Conservation (phyloP, 2,888 invertebrate genomes). For the Drosophila monieri region DNA sequence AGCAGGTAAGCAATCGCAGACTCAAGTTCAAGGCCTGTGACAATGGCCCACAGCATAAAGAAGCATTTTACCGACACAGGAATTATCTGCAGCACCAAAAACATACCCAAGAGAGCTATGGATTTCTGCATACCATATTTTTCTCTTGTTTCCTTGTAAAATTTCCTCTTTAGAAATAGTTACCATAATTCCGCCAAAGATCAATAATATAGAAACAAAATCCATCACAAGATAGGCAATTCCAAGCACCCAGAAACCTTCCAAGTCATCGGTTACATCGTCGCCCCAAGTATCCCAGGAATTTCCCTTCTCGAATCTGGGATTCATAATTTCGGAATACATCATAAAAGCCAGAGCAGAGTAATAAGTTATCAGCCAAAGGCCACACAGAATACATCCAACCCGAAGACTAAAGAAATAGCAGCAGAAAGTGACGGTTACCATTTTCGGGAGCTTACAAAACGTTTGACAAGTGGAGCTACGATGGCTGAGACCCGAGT, state of each 20-base stretch:
- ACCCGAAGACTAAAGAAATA: neutral
- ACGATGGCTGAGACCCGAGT: neutral
- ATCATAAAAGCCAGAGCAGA: neutral
- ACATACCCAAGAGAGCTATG: neutral
- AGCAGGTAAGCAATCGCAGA: constrained; percentile 9
- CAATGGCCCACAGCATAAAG: constrained; percentile 19
- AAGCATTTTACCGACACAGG: constrained; percentile 9
- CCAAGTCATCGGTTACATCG: neutral
- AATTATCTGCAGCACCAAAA: constrained; percentile 5
- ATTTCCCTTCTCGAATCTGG: too few species aligned
- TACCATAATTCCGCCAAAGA: constrained; percentile 9
- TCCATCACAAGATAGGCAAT: constrained; percentile 6
- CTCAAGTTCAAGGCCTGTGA: constrained; percentile 14
- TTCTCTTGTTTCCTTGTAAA: too few species aligned
- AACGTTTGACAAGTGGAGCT: neutral
- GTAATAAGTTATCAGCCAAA: neutral
- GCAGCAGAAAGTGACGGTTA: constrained; percentile 2
- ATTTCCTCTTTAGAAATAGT: too few species aligned
- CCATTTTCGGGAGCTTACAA: neutral
- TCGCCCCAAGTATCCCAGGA: neutral
- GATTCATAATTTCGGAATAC: neutral
- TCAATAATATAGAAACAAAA: neutral
- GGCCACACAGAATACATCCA: constrained; percentile 3
- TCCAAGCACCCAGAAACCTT: constrained; percentile 25
- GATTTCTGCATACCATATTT: neutral